Evolutionary conservation across 30 jellyfish, hydroid and myxozoan species (phyloP), one percentile per base, ranked within the genome.

Genomic region (Clytia hemisphaerica): DNA sequence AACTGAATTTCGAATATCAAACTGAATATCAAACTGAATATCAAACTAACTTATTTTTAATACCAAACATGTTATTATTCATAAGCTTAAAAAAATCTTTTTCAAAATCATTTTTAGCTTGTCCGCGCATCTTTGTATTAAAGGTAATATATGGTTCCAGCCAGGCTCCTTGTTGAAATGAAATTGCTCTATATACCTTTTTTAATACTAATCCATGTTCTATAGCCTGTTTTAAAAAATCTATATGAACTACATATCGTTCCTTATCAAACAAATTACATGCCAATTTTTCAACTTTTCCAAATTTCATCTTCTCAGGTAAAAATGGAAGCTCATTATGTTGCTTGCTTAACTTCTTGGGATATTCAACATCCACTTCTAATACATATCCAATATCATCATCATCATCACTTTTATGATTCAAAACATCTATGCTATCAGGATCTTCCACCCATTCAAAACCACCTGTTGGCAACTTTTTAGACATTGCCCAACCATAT

Each of bases 401-500:
- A 7, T 46, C 1, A n/a, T n/a, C n/a, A n/a, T n/a, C n/a, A n/a
- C n/a, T n/a, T n/a, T n/a, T n/a, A 5, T 22, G 28, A 49, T 47
- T 53, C 25, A 67, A 5, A 14, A 48, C 45, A 18, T 35, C 32
- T 27, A 76, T 1, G n/a, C n/a, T n/a, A 65, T 76, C 76, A 21
- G 30, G 25, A 12, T 76, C 91, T 15, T 37, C 28, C 67, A 74
- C 18, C 93, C 93, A 75, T 35, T 57, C 63, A 45, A 83, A 75
- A 40, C 75, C 78, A 28, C 77, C 84, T 0, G 71, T 61, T 19
- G 94, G 83, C n/a, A 80, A 77, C 10, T 50, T 21, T 49, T 80
- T 79, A 5, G 71, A 4, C 95, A 83, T 83, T 4, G 88, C 88
- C 86, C 93, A 83, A 2, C 90, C 92, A 53, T 78, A 67, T 30